Base-by-base conservation (phyloP, 2,888 invertebrate species). In the Exocentrus adspersus region DNA sequence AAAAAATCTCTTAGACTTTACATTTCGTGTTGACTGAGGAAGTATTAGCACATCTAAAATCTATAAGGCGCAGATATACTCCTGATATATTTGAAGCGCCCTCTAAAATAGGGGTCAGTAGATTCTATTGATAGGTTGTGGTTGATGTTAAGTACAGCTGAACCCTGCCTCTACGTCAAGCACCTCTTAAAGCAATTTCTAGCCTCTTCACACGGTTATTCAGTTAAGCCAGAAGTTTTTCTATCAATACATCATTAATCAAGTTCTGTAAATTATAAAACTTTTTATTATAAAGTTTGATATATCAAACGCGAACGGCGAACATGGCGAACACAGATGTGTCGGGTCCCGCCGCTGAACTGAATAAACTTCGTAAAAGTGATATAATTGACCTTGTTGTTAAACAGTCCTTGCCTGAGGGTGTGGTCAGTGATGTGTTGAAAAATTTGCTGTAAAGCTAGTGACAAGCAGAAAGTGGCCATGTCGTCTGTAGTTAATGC, bases 61-160 rank as follows among this genome's bases (percentile, higher is more conserved):
- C 32, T 12, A 24, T 10, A 17, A 28, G 24, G 28, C 17, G 16
- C 24, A 30, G 54, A 54, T 43, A 54, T 43, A 54, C 10, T 54
- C 24, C 16, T 54, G 54, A 54, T 54, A 28, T 42, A 54, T 54
- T 54, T 24, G 43, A 19, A 28, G 43, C 43, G 54, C 17, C 43
- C 6, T 3, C 17, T 6, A 28, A 30, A 54, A 43, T 54, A 43
- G 28, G n/a, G 54, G 54, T 54, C 54, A 54, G 43, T 54, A 43
- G 54, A 54, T 54, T 54, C 43, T 17, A 43, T 24, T n/a, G n/a
- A n/a, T n/a, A n/a, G n/a, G n/a, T n/a, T n/a, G n/a, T n/a, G 54
- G 54, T 54, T 30, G 30, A 43, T 43, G 54, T 45, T 54, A 45
- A 54, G 54, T 24, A 43, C 20, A 54, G 54, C 9, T 54, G 54